phyloP scores from a whole-genome alignment of 1,140 invertebrate species.

The Parapsyche elsis region DNA sequence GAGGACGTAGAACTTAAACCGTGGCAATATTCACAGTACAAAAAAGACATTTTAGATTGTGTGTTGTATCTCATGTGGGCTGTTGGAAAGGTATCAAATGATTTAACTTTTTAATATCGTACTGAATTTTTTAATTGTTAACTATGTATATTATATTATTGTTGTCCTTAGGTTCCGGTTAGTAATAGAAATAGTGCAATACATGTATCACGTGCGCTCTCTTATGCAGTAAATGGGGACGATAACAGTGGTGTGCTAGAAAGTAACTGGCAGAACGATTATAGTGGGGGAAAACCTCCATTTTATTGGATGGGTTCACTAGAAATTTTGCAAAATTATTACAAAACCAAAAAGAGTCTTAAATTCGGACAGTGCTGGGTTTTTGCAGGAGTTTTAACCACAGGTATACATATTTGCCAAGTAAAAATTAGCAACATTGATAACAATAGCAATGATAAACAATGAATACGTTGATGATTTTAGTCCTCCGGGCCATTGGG shows the following conservation, averaged over 20 bases:
- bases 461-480: no score
- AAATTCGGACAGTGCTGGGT: conserved; percentile 97
- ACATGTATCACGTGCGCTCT: conserved; percentile 78
- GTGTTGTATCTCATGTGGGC: conserved; percentile 81
- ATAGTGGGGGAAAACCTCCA: conserved; percentile 82
- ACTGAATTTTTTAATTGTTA: no score
- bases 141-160: not conserved
- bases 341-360: conserved; percentile 84
- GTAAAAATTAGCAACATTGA: no score
- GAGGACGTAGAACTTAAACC: conserved; percentile 83
- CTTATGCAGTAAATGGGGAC: conserved; percentile 85
- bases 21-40: conserved; percentile 94
- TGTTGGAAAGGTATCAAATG: conserved; percentile 71
- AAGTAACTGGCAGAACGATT: conserved; percentile 90
- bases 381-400: conserved; percentile 88
- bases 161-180: conserved; percentile 57
- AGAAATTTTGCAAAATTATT: conserved; percentile 87
- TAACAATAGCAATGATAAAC: no score
- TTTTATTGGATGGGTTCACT: conserved; percentile 88
- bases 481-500: conserved; percentile 86
- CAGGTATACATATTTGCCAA: conserved; percentile 69
- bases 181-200: conserved; percentile 79
- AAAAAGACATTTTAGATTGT: conserved; percentile 86
- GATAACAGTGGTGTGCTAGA: conserved; percentile 88
- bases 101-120: no score